These are phyloP conservation scores for Archips crataeganus DNA, from an alignment of 2,888 invertebrate species.

Conservation along the genomic window DNA sequence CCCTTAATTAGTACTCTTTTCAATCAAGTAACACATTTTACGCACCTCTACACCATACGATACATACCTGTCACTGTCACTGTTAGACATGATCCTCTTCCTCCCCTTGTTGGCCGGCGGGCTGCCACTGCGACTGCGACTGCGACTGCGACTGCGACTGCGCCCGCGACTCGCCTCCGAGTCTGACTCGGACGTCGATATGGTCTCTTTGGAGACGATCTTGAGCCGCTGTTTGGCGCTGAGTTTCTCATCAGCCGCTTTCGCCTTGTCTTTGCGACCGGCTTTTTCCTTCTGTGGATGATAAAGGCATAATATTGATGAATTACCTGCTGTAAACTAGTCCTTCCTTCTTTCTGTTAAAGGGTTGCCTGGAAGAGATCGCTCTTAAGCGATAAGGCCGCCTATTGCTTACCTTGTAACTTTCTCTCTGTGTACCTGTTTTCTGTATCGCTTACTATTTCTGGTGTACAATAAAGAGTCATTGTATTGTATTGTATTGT, in stretches of 20 bases:
- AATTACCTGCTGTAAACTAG: no score
- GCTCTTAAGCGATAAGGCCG: no score
- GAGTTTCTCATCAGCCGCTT: slow-evolving; percentile 88
- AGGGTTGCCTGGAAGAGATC: no score
- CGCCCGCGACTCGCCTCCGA: slow-evolving; percentile 81
- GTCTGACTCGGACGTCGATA: slow-evolving; percentile 95
- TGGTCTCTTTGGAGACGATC: slow-evolving; percentile 97
- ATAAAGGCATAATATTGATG: not conserved
- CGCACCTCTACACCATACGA: not conserved
- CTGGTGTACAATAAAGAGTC: no score
- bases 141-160: slow-evolving; percentile 65
- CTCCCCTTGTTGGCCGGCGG: slow-evolving; percentile 81
- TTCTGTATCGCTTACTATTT: no score
- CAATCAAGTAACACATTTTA: no score
- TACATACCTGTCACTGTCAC: slow-evolving; percentile 82
- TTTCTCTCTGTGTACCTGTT: no score
- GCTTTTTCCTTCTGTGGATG: slow-evolving; percentile 76
- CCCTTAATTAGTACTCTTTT: no score
- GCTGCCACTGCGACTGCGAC: slow-evolving; percentile 68
- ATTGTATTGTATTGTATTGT: no score
- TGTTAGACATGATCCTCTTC: slow-evolving; percentile 87
- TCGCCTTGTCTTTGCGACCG: slow-evolving; percentile 68
- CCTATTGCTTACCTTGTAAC: no score
- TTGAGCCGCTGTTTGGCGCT: slow-evolving; percentile 94
- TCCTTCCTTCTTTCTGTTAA: no score